phyloP scores from a whole-genome alignment of 2,113 vertebrate species.

The Clarias macrocephalus region DNA sequence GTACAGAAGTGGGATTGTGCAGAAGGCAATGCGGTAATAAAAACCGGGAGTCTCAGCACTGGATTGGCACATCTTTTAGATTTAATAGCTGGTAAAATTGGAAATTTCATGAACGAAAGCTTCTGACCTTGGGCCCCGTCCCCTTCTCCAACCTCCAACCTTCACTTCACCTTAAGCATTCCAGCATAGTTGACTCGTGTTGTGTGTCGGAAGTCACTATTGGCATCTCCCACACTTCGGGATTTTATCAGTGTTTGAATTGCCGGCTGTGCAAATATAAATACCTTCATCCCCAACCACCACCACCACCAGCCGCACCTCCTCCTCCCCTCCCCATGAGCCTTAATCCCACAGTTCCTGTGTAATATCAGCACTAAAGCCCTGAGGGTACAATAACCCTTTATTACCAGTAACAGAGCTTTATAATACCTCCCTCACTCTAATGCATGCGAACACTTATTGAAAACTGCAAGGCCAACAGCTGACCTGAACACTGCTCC shows the following conservation, averaged over 20 bases:
- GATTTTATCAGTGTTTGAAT: constrained; percentile 23
- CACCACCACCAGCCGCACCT: constrained; percentile 48
- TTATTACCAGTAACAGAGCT: constrained; percentile 75
- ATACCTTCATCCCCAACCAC: constrained; percentile 56
- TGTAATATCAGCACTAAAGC: constrained; percentile 66
- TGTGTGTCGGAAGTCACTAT: not conserved
- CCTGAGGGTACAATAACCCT: constrained; percentile 75
- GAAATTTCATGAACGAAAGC: not conserved
- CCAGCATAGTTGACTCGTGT: too few species aligned
- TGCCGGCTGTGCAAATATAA: constrained; percentile 20
- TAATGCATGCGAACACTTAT: constrained; percentile 73
- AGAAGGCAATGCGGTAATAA: not conserved
- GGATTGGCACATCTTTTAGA: too few species aligned
- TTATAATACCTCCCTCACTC: constrained; percentile 66
- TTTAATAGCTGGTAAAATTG: not conserved
- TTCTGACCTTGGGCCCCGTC: too few species aligned
- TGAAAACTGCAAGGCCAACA: constrained; percentile 72
- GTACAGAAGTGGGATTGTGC: not conserved
- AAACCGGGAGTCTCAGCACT: not conserved
- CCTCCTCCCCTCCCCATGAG: constrained; percentile 59
- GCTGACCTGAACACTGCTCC: constrained; percentile 62
- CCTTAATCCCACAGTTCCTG: constrained; percentile 63
- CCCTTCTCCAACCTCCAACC: not conserved
- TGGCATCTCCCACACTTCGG: not conserved
- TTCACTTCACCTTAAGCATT: not conserved